Evolutionary conservation across 2,797 vertebrate species (phyloP).

Genomic region (Platalea minor): DNA sequence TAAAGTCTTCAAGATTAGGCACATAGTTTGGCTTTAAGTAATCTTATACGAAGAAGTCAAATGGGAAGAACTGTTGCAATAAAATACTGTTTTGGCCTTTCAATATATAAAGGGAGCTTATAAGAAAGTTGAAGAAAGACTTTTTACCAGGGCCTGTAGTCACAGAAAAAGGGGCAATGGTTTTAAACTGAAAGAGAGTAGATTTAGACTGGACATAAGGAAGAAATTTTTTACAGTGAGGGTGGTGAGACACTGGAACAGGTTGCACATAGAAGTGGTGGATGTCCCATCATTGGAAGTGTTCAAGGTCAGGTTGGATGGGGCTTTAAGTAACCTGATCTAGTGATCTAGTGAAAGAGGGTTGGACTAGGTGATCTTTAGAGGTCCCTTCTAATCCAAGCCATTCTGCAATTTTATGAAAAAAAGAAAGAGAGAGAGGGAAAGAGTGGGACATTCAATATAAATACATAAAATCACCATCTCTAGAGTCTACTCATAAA

Average conservation of each 20-base stretch:
- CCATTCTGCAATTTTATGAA: not conserved
- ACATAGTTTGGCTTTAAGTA: not conserved
- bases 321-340: not conserved
- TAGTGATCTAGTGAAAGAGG: not conserved
- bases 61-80: not conserved
- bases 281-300: not conserved
- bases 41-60: not conserved
- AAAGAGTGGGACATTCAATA: not conserved
- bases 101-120: not conserved
- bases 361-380: not conserved
- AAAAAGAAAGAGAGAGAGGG: not conserved
- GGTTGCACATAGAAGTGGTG: not conserved
- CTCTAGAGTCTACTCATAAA: not conserved
- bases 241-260: not conserved
- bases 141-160: not conserved
- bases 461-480: not conserved
- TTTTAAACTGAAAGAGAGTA: not conserved
- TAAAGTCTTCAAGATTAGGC: not conserved
- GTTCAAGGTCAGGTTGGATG: not conserved
- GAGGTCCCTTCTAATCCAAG: not conserved
- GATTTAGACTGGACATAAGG: not conserved
- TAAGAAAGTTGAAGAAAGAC: not conserved
- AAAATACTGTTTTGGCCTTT: not conserved
- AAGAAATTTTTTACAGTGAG: accelerated
- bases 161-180: accelerated